Conservation (phyloP, 2,113 vertebrate species). For the Eretmodus cyanostictus region DNA sequence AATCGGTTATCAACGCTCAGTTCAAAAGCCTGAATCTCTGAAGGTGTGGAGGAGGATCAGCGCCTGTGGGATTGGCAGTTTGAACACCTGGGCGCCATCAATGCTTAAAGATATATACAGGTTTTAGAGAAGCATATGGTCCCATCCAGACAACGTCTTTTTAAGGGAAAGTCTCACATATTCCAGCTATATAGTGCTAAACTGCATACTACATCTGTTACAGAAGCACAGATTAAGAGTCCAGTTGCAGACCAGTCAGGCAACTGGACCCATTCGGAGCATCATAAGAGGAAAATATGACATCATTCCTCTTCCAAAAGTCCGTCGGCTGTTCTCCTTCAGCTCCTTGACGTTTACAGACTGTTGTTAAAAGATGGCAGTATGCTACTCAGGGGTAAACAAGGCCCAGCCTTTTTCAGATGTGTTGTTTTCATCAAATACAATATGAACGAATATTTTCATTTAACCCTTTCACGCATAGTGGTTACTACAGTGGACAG, state of each 20-base stretch:
- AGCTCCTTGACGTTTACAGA: neutral
- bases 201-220: neutral
- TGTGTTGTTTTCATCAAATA: neutral
- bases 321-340: neutral
- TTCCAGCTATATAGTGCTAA: neutral
- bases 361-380: neutral
- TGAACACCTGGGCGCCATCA: neutral
- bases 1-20: neutral
- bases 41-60: neutral
- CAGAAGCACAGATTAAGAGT: neutral
- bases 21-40: neutral
- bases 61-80: neutral
- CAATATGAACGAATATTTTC: neutral
- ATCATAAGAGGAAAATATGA: neutral
- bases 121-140: neutral
- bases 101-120: neutral
- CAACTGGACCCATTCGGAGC: neutral
- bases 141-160: neutral
- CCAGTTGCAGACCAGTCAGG: neutral
- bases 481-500: neutral
- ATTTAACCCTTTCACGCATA: neutral
- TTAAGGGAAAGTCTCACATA: neutral
- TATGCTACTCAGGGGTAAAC: neutral
- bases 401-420: neutral
- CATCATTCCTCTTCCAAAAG: neutral